Base-by-base conservation (phyloP, 2,888 invertebrate genomes). In the Dusona sp. region DNA sequence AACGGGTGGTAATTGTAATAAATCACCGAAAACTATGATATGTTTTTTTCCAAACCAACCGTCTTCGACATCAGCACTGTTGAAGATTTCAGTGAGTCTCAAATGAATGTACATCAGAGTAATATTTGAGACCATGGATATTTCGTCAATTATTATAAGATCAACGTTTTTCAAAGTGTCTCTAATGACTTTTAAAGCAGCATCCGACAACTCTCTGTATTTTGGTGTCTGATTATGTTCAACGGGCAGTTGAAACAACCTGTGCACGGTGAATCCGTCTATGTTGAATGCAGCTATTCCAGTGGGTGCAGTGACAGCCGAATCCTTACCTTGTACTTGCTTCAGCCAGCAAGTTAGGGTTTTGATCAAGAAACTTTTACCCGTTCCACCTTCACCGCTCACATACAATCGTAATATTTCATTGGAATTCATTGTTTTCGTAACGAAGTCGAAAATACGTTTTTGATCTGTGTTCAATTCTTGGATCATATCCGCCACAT, bases 241-340 rank as follows among this genome's bases (percentile, higher is more conserved):
- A 38, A 38, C 38, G 38, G 38, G 38, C 9, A 38, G 9, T 38
- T 38, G 65, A 65, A 65, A 65, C 33, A 36, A 36, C 8, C 65
- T 88, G 80, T 92, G 90, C 48, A 91, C 86, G 68, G 91, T 92
- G 74, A 92, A 84, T 70, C 91, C 91, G 70, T 90, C 89, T 9
- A 92, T 89, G 84, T 91, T 91, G 74, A 91, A 91, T 90, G 75
- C 91, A 45, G 91, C 91, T 51, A 92, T 90, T 7, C 38, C 38
- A 38, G 38, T 38, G 38, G 38, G 38, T 6, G 38, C 38, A n/a
- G n/a, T n/a, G n/a, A n/a, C n/a, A n/a, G n/a, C n/a, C n/a, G n/a
- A n/a, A n/a, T n/a, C n/a, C n/a, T n/a, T 65, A 91, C 92, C 11
- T 89, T 90, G 45, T 90, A 89, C 8, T 38, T 7, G 61, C n/a